Evolutionary conservation across 2,888 invertebrate genomes (phyloP), one percentile per base, ranked within the genome.

Genomic region (Leptopterna dolabrata): DNA sequence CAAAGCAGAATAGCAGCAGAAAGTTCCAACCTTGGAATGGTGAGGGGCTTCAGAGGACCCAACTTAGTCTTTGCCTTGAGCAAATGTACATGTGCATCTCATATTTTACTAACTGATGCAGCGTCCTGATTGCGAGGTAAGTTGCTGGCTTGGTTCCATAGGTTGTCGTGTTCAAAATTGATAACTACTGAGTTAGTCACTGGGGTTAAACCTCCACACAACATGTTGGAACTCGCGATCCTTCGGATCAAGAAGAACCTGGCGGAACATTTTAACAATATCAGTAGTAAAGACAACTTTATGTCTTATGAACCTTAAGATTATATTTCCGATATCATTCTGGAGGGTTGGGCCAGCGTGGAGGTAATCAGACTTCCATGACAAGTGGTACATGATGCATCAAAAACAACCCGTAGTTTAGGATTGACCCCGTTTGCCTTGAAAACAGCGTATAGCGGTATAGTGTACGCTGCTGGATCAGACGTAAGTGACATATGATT

Each of bases 341-440:
- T 92, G 91, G 0, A 91, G 80, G 0, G 89, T 90, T 0, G 92
- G 91, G 0, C 92, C 91, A 0, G 90, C 89, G n/a, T 45, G 41
- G 0, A 88, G 19, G 29, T n/a, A 16, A 13, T 87, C 88, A 88
- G 47, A 19, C 71, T 71, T n/a, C 85, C 82, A 63, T 36, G 43
- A 11, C 47, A 27, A 16, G 87, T 51, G 16, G 9, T 47, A 63
- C 76, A 84, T 6, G 85, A 85, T 0, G 85, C 84, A 36, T 87
- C 85, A 76, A 87, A 91, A 0, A 91, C 91, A 0, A 91, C 91
- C 4, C 91, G 81, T 0, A 91, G 27, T 71, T 90, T 91, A 0
- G 90, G 90, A 0, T 91, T 91, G 11, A 90, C 88, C 70, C 90
- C 91, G 2, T 88, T 87, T 7, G 90, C 76, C 27, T 90, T 90